These are phyloP conservation scores for Aurelia sp. DNA, from an alignment of 30 jellyfish, hydroid and myxozoan species.

Conservation along the genomic window DNA sequence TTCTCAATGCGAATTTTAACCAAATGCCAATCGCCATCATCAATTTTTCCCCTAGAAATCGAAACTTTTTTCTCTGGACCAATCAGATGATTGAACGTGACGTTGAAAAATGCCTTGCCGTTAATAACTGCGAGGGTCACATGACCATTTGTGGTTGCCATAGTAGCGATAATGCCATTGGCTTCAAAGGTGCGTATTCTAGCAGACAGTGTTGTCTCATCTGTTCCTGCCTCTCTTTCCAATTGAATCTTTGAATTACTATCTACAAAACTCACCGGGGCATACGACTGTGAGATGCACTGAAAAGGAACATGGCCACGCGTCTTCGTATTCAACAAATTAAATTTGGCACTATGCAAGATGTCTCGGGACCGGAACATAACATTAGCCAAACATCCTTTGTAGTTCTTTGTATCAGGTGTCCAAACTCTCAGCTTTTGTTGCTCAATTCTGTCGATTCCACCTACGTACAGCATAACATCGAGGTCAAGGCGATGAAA, in stretches of 20 bases:
- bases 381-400: constrained; percentile 89
- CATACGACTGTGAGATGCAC: constrained; percentile 46
- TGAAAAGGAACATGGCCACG: constrained; percentile 62
- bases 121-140: constrained; percentile 60
- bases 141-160: constrained; percentile 72
- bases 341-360: constrained; percentile 80
- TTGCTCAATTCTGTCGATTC: constrained; percentile 69
- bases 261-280: constrained; percentile 67
- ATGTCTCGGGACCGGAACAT: constrained; percentile 71
- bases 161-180: constrained; percentile 79
- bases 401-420: constrained; percentile 62
- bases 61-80: constrained; percentile 54
- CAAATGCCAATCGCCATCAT: constrained; percentile 95
- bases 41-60: constrained; percentile 43
- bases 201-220: constrained; percentile 45
- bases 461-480: constrained; percentile 75
- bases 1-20: constrained; percentile 56
- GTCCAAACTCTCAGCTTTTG: constrained; percentile 50
- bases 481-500: constrained; percentile 84
- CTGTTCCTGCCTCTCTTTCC: constrained; percentile 34
- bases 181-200: constrained; percentile 89
- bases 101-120: constrained; percentile 67
- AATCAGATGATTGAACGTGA: constrained; percentile 69
- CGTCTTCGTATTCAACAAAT: constrained; percentile 44
- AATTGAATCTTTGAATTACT: constrained; percentile 53